Base-by-base conservation (phyloP, 2,888 invertebrate species). In the Ophion obscuratus region DNA sequence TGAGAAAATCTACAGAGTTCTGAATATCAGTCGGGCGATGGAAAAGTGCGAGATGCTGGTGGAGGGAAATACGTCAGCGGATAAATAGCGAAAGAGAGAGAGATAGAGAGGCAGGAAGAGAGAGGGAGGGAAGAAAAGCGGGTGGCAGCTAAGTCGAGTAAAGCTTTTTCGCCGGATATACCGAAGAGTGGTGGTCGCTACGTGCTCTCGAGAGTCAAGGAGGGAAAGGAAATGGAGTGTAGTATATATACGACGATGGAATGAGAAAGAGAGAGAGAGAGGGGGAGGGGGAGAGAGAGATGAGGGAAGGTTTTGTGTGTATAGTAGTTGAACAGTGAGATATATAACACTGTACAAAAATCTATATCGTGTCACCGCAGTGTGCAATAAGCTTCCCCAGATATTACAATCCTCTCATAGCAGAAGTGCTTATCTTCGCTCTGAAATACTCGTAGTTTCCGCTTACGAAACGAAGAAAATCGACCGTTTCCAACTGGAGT, bases 1-100 rank as follows among this genome's bases (percentile, higher is more conserved):
- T 31, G 31, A 31, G 31, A 86, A 84, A 89, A 89, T 89, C 88
- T 87, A 89, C 73, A 81, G 82, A 62, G 81, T 71, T 40, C 64
- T 24, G 66, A 53, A 80, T 80, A 73, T 73, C 80, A 73, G 73
- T 73, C 66, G 73, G 66, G 40, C 66, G 61, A n/a, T 67, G 80
- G 67, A 81, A 74, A 71, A 62, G 62, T 5, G 66, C 40, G 61
- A 31, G 67, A 59, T 76, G 70, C 70, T 74, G 77, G 71, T 84
- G 36, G 82, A 77, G 67, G 82, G 80, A 77, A 80, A 81, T 80
- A 73, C 75, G 80, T 83, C 73, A 31, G 61, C 44, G 79, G 83
- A 71, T 77, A 80, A 81, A 86, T 59, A 81, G 76, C 36, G 79
- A 53, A 47, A 68, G 62, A 67, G 67, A 27, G 61, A 20, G 24